Base-by-base conservation (phyloP, 2,888 invertebrate genomes). In the Leptarthrus brevirostris region DNA sequence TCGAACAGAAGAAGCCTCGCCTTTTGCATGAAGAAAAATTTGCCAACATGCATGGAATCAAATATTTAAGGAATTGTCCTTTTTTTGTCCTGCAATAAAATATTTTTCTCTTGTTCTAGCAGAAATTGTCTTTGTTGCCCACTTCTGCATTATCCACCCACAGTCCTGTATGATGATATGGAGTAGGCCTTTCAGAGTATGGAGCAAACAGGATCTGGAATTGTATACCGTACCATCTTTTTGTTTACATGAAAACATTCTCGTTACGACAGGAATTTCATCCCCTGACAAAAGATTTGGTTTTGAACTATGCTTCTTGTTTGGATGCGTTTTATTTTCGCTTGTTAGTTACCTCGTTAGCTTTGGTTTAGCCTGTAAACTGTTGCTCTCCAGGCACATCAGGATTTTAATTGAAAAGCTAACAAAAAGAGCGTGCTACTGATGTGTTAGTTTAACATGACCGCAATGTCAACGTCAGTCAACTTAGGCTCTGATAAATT, bases 291-390 rank as follows among this genome's bases (percentile, higher is more conserved):
- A 36, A 36, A 36, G 61, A 36, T 61, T 61, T 61, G 61, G 36
- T 61, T 36, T 34, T 36, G 61, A 16, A 16, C 61, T 20, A 22
- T 8, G 8, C 49, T 49, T 5, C 18, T 49, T 3, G 14, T n/a
- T 20, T 49, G 49, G 49, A 20, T 49, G 49, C 49, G 12, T 44
- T 44, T 44, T 16, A 44, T 44, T 16, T 24, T 16, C 34, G 18
- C 58, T 61, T 61, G 40, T 61, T 61, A 61, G 61, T 61, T 44
- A 61, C 61, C 61, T 61, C 61, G 61, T 61, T 61, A 61, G 61
- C 40, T 36, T 49, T 16, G 36, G 40, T 8, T 34, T 61, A 20
- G 2, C 20, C n/a, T 40, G 10, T 22, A 44, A 61, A 61, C 61
- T 61, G 61, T 61, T 61, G 61, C 61, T 61, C 36, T 61, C 16